Conservation (phyloP, 1,140 invertebrate species). For the Megalonaias nervosa region DNA sequence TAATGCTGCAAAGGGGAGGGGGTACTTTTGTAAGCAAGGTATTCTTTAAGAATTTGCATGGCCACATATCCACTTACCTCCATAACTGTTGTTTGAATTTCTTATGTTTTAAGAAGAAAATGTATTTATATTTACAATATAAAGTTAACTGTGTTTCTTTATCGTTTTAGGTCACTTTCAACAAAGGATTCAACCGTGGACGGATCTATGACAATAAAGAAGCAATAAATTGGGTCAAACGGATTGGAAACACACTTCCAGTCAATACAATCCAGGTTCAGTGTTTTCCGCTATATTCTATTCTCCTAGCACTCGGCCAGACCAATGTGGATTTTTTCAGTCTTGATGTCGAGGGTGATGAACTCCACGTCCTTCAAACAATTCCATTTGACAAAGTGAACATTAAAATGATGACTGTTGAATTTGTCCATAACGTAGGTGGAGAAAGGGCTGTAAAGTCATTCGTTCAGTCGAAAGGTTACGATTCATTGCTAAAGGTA, state of each 20-base stretch:
- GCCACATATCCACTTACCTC: too few species aligned
- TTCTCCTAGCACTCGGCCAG: slow-evolving; percentile 76
- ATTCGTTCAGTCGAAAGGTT: slow-evolving; percentile 37
- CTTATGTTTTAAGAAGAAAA: too few species aligned
- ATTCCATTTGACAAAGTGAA: slow-evolving; percentile 42
- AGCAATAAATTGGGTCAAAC: slow-evolving; percentile 23
- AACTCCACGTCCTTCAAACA: slow-evolving; percentile 42
- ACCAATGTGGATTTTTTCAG: slow-evolving; percentile 58
- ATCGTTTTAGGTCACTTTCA: slow-evolving; percentile 32
- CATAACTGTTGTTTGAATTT: too few species aligned
- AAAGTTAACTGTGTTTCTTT: too few species aligned
- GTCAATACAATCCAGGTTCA: slow-evolving; percentile 17
- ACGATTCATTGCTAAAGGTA: slow-evolving; percentile 37
- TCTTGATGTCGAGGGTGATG: slow-evolving; percentile 64
- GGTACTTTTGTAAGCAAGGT: too few species aligned
- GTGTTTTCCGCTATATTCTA: slow-evolving; percentile 42
- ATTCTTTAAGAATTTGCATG: too few species aligned
- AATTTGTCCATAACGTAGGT: slow-evolving; percentile 15
- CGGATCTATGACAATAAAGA: slow-evolving; percentile 25
- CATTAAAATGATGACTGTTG: slow-evolving; percentile 39
- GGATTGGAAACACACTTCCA: background rate
- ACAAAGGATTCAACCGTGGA: slow-evolving; percentile 39
- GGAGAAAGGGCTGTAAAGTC: slow-evolving; percentile 14
- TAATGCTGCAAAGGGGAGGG: too few species aligned
- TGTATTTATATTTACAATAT: too few species aligned